phyloP scores from a whole-genome alignment of 2,113 vertebrate species.

The Tragelaphus buxtoni region DNA sequence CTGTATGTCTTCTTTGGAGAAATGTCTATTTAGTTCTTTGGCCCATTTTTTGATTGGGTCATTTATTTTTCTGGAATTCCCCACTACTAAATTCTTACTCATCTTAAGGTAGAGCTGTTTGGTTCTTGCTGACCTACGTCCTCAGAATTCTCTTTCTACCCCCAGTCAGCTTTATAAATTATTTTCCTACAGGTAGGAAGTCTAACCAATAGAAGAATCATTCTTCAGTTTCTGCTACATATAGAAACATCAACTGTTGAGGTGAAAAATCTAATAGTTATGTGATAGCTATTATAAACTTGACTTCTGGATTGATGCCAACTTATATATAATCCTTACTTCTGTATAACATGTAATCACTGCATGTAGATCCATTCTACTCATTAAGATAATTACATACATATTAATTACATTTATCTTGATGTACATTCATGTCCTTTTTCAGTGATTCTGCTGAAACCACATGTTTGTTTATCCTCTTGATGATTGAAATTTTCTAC shows the following conservation, averaged over 20 bases:
- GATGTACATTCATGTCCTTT: not conserved
- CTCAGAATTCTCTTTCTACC: not conserved
- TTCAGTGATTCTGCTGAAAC: not conserved
- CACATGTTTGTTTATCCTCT: not conserved
- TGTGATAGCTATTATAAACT: not conserved
- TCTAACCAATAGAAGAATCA: not conserved
- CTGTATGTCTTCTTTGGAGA: too few species aligned
- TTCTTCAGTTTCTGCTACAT: not conserved
- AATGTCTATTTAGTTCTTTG: too few species aligned
- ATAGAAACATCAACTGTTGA: not conserved
- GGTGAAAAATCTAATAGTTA: not conserved
- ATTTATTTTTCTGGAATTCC: too few species aligned
- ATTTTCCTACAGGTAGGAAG: not conserved
- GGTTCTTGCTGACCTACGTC: not conserved
- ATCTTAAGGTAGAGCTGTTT: not conserved
- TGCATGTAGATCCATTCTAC: not conserved
- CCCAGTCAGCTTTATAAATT: not conserved
- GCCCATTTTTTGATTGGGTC: too few species aligned
- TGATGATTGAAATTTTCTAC: not conserved
- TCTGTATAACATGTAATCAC: not conserved
- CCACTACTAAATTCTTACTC: not conserved
- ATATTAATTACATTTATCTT: not conserved
- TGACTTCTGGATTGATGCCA: not conserved
- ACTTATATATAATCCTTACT: not conserved
- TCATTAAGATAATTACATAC: not conserved